Conservation (phyloP, 1,140 invertebrate genomes). For the Cydia splendana region DNA sequence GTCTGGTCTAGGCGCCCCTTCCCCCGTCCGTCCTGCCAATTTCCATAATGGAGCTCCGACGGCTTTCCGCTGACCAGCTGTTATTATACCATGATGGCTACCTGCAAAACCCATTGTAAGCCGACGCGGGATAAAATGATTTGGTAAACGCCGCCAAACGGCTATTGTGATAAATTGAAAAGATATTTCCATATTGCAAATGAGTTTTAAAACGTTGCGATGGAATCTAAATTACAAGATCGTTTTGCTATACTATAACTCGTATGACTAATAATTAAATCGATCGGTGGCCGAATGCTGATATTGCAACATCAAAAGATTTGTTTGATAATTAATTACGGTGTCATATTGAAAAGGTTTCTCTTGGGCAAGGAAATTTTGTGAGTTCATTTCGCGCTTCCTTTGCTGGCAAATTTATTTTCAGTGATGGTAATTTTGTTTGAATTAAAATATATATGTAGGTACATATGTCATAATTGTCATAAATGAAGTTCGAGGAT, state of each 20-base stretch:
- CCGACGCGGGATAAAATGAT: conserved; percentile 17
- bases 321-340: too few species aligned
- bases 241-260: background rate
- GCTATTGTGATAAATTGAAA: conserved; percentile 25
- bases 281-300: background rate
- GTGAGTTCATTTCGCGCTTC: too few species aligned
- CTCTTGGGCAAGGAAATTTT: too few species aligned
- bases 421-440: too few species aligned
- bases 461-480: too few species aligned
- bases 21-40: conserved; percentile 56
- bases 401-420: too few species aligned
- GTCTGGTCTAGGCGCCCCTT: conserved; percentile 39
- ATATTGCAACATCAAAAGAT: too few species aligned
- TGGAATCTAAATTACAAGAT: background rate
- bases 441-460: too few species aligned
- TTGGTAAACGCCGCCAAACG: conserved; percentile 2
- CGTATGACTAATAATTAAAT: background rate
- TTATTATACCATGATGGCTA: conserved; percentile 47
- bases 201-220: background rate
- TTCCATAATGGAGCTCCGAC: conserved; percentile 64
- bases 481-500: too few species aligned
- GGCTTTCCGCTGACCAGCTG: conserved; percentile 58
- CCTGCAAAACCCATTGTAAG: conserved; percentile 38
- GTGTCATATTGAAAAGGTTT: too few species aligned
- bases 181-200: conserved; percentile 6